Conservation (phyloP, 2,888 invertebrate species). For the Schrankia costaestrigalis region DNA sequence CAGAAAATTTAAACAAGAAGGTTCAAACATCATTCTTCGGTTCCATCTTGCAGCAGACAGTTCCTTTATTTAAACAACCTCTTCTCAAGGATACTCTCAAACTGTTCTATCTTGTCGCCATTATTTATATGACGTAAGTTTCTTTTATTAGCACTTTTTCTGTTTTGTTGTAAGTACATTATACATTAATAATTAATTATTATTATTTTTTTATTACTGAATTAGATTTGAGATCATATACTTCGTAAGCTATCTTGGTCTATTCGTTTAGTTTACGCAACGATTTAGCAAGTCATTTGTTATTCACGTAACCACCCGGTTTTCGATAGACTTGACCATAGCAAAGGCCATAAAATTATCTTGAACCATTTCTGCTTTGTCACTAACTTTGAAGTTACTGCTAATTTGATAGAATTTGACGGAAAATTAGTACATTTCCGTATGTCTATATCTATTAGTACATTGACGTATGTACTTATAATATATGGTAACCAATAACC, state of each 20-base stretch:
- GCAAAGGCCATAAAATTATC: too few species aligned
- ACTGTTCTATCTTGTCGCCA: constrained; percentile 80
- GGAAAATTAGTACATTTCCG: too few species aligned
- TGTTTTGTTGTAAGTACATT: background rate
- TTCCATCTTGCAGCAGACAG: constrained; percentile 76
- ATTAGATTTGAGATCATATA: too few species aligned
- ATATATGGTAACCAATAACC: background rate
- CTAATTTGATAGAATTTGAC: too few species aligned
- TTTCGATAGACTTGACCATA: too few species aligned
- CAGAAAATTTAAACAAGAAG: constrained; percentile 54
- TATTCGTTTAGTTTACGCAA: background rate
- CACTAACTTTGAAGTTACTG: too few species aligned
- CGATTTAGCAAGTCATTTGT: background rate
- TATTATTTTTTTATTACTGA: too few species aligned
- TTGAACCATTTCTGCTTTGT: too few species aligned
- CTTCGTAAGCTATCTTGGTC: too few species aligned
- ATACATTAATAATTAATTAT: too few species aligned
- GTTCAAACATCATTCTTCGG: constrained; percentile 48
- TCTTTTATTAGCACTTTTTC: background rate
- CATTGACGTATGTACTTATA: too few species aligned
- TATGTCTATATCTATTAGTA: too few species aligned
- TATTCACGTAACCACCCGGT: background rate
- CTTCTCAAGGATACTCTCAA: constrained; percentile 76
- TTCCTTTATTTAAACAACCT: constrained; percentile 76
- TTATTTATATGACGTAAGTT: constrained; percentile 79